phyloP scores from a whole-genome alignment of 2,888 invertebrate species.

The Drosophila anomelani region DNA sequence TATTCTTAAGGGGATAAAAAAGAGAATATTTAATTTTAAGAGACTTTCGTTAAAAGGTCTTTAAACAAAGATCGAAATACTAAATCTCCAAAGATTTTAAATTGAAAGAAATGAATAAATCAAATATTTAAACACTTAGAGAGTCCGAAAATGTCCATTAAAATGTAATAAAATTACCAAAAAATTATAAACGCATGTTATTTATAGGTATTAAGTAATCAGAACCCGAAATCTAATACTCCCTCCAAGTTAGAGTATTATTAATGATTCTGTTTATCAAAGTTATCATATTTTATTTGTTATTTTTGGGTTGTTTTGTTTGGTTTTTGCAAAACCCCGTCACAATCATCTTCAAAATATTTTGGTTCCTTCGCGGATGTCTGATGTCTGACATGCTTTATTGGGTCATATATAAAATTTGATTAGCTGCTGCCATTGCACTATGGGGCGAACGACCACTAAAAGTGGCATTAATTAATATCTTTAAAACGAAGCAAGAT shows the following conservation, averaged over 20 bases:
- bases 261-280: background rate
- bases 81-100: too few relatives aligned
- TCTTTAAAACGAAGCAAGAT: too few relatives aligned
- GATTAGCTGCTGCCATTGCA: conserved; percentile 72
- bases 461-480: too few relatives aligned
- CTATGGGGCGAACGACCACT: too few relatives aligned
- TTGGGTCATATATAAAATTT: conserved; percentile 54
- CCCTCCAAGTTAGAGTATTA: background rate
- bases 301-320: background rate
- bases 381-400: conserved; percentile 25
- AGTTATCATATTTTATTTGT: conserved; percentile 1
- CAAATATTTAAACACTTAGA: background rate
- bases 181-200: too few relatives aligned
- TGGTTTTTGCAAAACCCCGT: background rate
- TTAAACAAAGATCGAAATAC: too few relatives aligned
- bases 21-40: background rate
- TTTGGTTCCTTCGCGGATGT: background rate
- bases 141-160: too few relatives aligned
- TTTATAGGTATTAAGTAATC: background rate
- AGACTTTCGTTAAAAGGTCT: background rate
- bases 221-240: too few relatives aligned
- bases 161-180: too few relatives aligned
- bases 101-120: too few relatives aligned
- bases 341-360: conserved; percentile 1
- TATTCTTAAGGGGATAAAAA: too few relatives aligned